A percentile compares a stretch with the other conserved stretches of the same genome.
phyloP scores from a whole-genome alignment of 2,888 invertebrate species.

The Ennomos fuscantarius region DNA sequence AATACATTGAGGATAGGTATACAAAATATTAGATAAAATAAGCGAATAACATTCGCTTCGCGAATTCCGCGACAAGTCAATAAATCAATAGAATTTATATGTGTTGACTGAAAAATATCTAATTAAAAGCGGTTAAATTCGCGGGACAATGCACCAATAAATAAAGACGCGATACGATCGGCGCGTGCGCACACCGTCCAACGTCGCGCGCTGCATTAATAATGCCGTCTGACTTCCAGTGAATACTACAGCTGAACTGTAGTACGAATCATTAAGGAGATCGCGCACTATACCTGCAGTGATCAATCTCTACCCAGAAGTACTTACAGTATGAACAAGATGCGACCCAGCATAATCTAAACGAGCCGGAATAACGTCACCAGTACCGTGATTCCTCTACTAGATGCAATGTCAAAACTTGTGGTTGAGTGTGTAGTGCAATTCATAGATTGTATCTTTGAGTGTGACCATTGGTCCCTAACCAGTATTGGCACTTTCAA shows the following conservation, averaged over 20 bases:
- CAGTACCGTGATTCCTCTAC: too few species aligned
- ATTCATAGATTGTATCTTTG: too few species aligned
- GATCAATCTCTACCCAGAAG: too few species aligned
- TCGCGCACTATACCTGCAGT: too few species aligned
- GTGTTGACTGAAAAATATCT: slow-evolving; percentile 36
- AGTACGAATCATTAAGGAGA: too few species aligned
- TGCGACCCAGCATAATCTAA: too few species aligned
- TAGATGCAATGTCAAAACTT: too few species aligned
- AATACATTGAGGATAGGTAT: background rate
- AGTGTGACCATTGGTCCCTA: too few species aligned
- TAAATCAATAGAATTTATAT: slow-evolving; percentile 24
- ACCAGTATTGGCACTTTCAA: too few species aligned
- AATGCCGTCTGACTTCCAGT: slow-evolving; percentile 37
- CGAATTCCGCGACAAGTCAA: background rate
- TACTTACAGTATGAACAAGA: too few species aligned
- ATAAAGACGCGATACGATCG: slow-evolving; percentile 62
- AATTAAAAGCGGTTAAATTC: slow-evolving; percentile 51
- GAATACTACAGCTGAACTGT: slow-evolving; percentile 1
- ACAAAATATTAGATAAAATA: background rate
- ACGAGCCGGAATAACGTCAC: too few species aligned
- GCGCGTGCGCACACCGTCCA: slow-evolving; percentile 48
- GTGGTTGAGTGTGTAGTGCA: too few species aligned
- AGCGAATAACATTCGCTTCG: background rate
- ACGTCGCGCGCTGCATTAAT: slow-evolving; percentile 37
- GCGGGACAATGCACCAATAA: slow-evolving; percentile 61